Conservation (phyloP, 2,888 invertebrate genomes). For the Capitulum mitella region DNA sequence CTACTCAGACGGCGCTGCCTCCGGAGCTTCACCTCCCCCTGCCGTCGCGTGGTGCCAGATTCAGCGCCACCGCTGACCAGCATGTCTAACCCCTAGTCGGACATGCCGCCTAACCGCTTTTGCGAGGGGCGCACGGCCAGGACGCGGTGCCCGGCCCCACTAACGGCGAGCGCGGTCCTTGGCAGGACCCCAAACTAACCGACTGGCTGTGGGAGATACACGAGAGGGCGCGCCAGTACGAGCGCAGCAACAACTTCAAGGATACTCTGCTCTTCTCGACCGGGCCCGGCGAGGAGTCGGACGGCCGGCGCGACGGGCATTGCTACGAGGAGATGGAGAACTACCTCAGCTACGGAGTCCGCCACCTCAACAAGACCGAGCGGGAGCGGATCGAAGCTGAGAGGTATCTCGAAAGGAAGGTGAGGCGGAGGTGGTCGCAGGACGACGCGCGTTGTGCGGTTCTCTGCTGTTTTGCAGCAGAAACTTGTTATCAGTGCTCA, state of each 20-base stretch:
- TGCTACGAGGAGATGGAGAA: constrained; percentile 34
- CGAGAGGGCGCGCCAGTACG: constrained; percentile 69
- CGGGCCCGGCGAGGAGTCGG: constrained; percentile 18
- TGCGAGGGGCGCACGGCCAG: no score
- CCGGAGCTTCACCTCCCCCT: no score
- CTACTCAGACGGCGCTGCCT: no score
- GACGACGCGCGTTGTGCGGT: no score
- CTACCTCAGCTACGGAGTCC: constrained; percentile 36
- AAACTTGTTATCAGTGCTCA: no score
- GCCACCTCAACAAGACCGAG: constrained; percentile 33
- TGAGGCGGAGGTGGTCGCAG: no score
- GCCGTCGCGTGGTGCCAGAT: no score
- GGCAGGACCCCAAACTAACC: constrained; percentile 76
- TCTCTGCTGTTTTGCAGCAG: no score
- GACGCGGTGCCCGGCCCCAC: no score
- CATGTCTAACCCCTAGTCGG: no score
- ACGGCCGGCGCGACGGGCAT: not conserved
- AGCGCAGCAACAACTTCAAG: constrained; percentile 45
- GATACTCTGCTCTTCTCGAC: constrained; percentile 30
- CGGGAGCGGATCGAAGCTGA: constrained; percentile 35
- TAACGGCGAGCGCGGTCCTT: not conserved
- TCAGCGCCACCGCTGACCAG: no score
- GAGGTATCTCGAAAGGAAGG: constrained; percentile 32
- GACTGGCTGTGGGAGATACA: constrained; percentile 83
- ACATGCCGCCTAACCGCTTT: no score